These are phyloP conservation scores for Cottus gobio DNA, from an alignment of 2,113 vertebrate genomes.

Conservation along the genomic window DNA sequence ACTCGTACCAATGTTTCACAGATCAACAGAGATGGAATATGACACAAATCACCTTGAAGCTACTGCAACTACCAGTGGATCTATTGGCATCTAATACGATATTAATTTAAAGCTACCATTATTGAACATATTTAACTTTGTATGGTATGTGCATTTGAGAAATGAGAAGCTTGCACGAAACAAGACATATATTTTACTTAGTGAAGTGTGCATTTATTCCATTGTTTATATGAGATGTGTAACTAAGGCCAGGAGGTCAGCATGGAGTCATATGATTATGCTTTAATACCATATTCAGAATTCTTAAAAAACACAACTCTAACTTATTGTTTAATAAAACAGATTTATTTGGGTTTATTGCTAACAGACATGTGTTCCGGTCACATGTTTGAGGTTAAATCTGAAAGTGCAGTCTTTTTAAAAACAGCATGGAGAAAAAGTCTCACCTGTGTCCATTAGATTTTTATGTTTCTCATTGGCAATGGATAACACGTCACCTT, in stretches of 20 bases:
- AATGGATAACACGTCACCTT: conserved; percentile 22
- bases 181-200: background rate
- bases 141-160: conserved; percentile 1
- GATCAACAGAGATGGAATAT: background rate
- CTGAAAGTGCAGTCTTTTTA: background rate
- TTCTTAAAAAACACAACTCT: background rate
- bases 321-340: background rate
- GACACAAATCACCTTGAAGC: conserved; percentile 5
- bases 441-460: background rate
- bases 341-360: background rate
- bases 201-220: background rate
- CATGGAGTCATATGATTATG: background rate
- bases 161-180: background rate
- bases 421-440: background rate
- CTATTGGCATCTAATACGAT: background rate
- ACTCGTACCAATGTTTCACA: background rate
- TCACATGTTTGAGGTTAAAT: conserved; percentile 6
- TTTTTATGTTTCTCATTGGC: conserved; percentile 2
- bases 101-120: conserved; percentile 1
- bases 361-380: background rate
- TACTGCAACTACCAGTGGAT: background rate
- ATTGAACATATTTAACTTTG: conserved; percentile 6
- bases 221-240: conserved; percentile 27
- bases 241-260: conserved; percentile 20
- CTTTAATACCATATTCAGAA: conserved; percentile 14